Base-by-base conservation (phyloP, 2,797 vertebrate species). In the Danio tinwini region DNA sequence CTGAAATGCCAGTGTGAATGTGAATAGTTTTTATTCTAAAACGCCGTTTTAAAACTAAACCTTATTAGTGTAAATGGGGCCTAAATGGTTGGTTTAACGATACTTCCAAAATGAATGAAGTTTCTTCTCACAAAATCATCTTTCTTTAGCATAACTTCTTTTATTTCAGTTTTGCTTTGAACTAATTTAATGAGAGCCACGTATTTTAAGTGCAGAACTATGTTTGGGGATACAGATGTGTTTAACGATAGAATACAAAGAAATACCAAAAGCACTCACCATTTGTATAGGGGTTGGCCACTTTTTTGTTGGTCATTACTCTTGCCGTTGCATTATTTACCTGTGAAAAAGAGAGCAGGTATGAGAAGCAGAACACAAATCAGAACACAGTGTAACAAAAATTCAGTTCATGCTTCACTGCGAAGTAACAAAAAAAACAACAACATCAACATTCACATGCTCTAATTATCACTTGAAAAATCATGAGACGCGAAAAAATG, bases 291-390 rank as follows among this genome's bases (percentile, higher is more conserved):
- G 96, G 96, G 88, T 97, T 97, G 7, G 93, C 92, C 44, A 96
- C 92, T 91, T 98, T 98, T 91, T 98, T 98, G 92, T 98, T 98
- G 81, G 96, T 98, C 96, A 98, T 98, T 88, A 98, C 96, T 49
- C 96, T 92, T 88, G 96, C 96, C 0, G 96, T 98, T 88, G 96
- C 96, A 1, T 98, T 98, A 90, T 98, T 98, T 88, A 98, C 96
- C 96, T 98, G 93, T 45, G 47, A 68, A 63, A 80, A 84, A 82
- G 49, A 72, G 10, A 40, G 42, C n/a, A 4, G 88, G 70, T 78
- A 56, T 83, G 62, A 86, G 19, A 72, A 37, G 59, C 39, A 12
- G 21, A 62, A 62, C 47, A 0, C 14, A 71, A 73, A 55, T 81
- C 69, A 88, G 72, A 84, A 70, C 73, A 65, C 53, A n/a, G 40